Conservation (phyloP, 2,113 vertebrate genomes). For the Bos taurus region ARS-UCD2.0 NC_037345.1:65137001-65137500, state of each 20-base stretch:
- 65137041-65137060: background rate
- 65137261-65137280: background rate
- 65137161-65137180: background rate
- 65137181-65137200: background rate
- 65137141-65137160: background rate
- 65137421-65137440: background rate
- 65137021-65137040: background rate
- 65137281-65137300: background rate
- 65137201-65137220: background rate
- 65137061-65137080: background rate
- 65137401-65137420: background rate
- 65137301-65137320: background rate
- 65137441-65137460: background rate
- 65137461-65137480: background rate
- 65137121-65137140: background rate
- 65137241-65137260: background rate
- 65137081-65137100: background rate
- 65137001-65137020: background rate
- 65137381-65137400: background rate
- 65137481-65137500: background rate
- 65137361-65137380: background rate
- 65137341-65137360: background rate
- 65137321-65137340: background rate
- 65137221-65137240: background rate
- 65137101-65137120: background rate